These are phyloP conservation scores for Tigriopus californicus DNA, from an alignment of 2,888 invertebrate species.

Conservation along the genomic window DNA sequence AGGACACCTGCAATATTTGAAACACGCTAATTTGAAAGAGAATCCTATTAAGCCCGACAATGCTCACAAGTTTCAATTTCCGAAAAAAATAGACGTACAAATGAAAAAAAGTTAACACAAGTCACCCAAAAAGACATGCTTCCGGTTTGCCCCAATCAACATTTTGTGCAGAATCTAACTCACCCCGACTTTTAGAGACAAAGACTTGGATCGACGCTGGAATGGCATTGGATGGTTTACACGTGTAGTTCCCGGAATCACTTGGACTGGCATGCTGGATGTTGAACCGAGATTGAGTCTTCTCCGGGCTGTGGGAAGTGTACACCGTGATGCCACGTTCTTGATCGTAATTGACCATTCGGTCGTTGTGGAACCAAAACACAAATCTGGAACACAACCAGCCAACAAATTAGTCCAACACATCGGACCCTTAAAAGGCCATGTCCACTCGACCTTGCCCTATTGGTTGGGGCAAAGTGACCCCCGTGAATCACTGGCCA, in stretches of 20 bases:
- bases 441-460: no score
- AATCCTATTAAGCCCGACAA: no score
- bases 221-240: slow-evolving; percentile 20
- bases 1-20: no score
- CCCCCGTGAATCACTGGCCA: no score
- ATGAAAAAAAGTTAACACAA: neutral
- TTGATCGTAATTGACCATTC: slow-evolving; percentile 18
- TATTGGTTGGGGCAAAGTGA: no score
- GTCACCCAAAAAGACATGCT: neutral
- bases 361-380: slow-evolving; percentile 18
- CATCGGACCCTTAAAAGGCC: no score
- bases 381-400: slow-evolving; percentile 7
- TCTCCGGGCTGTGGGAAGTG: neutral
- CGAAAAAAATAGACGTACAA: neutral
- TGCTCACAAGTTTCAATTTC: no score
- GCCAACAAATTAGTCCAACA: no score
- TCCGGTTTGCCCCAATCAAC: neutral
- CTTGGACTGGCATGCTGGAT: slow-evolving; percentile 17
- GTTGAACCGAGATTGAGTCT: slow-evolving; percentile 1
- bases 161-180: neutral
- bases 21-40: no score
- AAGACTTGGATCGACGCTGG: slow-evolving; percentile 18
- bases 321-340: neutral
- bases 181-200: slow-evolving; percentile 15
- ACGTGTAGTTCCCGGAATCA: slow-evolving; percentile 19